phyloP scores from a whole-genome alignment of 2,888 invertebrate genomes.

The Andrena haemorrhoa region DNA sequence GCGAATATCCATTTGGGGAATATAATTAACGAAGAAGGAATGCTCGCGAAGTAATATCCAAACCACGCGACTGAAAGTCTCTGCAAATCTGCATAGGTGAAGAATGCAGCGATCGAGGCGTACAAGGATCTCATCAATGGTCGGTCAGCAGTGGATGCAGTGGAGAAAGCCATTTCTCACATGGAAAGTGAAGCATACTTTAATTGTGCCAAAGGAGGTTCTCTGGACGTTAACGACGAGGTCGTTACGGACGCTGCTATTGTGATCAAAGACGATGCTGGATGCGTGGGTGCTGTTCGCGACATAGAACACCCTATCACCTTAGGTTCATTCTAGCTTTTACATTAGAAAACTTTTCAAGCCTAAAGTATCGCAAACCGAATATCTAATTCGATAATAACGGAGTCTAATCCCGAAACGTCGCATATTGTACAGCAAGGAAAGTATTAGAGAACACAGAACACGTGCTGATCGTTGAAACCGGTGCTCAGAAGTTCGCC shows the following conservation, averaged over 20 bases:
- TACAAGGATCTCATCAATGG: conserved; percentile 71
- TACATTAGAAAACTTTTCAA: not conserved
- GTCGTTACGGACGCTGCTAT: conserved; percentile 71
- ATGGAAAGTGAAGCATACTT: conserved; percentile 69
- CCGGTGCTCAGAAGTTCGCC: conserved; percentile 71
- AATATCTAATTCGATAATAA: not conserved
- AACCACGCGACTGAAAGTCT: not conserved
- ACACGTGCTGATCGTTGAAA: conserved; percentile 72
- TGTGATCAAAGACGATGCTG: conserved; percentile 67
- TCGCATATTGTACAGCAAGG: conserved; percentile 59
- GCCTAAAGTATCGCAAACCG: too few species aligned
- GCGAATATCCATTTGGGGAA: not conserved
- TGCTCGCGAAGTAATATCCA: not conserved
- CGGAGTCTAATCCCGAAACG: not conserved
- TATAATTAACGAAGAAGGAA: not conserved
- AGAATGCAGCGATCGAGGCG: conserved; percentile 68
- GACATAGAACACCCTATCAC: conserved; percentile 73
- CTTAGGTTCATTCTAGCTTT: conserved; percentile 56
- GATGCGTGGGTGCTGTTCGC: conserved; percentile 72
- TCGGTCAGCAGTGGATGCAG: conserved; percentile 63
- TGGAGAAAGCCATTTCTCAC: conserved; percentile 69
- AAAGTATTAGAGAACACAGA: conserved; percentile 70
- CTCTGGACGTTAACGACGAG: conserved; percentile 54
- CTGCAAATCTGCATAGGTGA: conserved; percentile 58
- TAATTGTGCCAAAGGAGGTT: conserved; percentile 64